Conservation (phyloP, 2,888 invertebrate species). For the Sarcophaga variegata region DNA sequence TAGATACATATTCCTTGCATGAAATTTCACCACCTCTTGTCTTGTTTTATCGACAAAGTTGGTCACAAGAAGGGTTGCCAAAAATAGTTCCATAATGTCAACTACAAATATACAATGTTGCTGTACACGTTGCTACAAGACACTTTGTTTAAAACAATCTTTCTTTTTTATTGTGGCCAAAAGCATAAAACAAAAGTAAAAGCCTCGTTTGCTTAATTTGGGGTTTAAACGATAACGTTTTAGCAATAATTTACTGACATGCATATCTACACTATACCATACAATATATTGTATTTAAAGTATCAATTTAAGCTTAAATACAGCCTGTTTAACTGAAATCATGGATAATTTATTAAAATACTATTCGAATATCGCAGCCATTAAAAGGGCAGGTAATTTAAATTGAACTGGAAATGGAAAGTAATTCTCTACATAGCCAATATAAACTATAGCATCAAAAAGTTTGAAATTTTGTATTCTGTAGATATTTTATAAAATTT, state of each 20-base stretch:
- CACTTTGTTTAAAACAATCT: not conserved
- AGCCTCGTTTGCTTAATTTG: not conserved
- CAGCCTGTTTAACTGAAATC: too few species aligned
- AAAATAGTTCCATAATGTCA: slow-evolving; percentile 59
- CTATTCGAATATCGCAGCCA: not conserved
- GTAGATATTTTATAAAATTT: too few species aligned
- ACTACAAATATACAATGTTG: slow-evolving; percentile 44
- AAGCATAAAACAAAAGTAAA: slow-evolving; percentile 3
- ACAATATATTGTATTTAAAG: not conserved
- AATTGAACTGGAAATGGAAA: too few species aligned
- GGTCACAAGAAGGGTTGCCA: not conserved
- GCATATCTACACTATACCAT: not conserved
- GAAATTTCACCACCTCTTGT: slow-evolving; percentile 64
- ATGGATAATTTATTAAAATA: not conserved
- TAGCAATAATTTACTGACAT: slow-evolving; percentile 15
- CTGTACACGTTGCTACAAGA: not conserved
- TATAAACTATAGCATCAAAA: too few species aligned
- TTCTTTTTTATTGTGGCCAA: slow-evolving; percentile 1
- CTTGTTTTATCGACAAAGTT: not conserved
- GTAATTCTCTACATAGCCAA: too few species aligned
- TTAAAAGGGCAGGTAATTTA: too few species aligned
- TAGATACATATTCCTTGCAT: slow-evolving; percentile 20
- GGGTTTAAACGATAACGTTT: not conserved
- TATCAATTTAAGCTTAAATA: slow-evolving; percentile 1
- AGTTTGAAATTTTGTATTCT: too few species aligned